These are phyloP conservation scores for Synergus laeviventris DNA, from an alignment of 2,888 invertebrate species.

Conservation along the genomic window DNA sequence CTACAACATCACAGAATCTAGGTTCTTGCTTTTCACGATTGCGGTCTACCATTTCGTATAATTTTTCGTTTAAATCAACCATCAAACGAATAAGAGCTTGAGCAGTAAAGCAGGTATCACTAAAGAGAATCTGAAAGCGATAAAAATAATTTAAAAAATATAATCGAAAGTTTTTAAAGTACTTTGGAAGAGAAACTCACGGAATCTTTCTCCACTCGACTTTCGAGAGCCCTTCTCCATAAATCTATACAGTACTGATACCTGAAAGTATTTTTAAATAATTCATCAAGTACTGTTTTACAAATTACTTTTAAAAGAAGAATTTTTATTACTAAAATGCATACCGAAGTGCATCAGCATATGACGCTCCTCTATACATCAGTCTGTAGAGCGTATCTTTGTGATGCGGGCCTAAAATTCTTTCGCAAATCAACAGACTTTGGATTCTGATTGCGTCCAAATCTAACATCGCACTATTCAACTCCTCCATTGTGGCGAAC, in stretches of 20 bases:
- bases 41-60: conserved; percentile 77
- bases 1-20: conserved; percentile 83
- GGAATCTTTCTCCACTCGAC: conserved; percentile 88
- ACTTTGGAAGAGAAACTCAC: conserved; percentile 73
- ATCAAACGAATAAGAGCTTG: conserved; percentile 91
- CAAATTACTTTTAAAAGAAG: neutral
- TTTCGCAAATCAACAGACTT: conserved; percentile 90
- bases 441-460: conserved; percentile 92
- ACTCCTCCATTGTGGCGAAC: conserved; percentile 84
- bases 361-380: conserved; percentile 85
- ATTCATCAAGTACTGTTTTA: neutral
- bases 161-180: neutral
- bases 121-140: conserved; percentile 77
- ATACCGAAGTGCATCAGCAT: conserved; percentile 82
- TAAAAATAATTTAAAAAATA: conserved; percentile 21
- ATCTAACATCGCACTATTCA: conserved; percentile 86
- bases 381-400: conserved; percentile 90
- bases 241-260: conserved; percentile 92
- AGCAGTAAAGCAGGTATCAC: conserved; percentile 91
- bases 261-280: conserved; percentile 56
- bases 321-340: neutral
- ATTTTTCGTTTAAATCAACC: conserved; percentile 84
- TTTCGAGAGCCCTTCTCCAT: conserved; percentile 89
- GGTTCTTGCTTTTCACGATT: conserved; percentile 78
- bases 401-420: conserved; percentile 90